These are phyloP conservation scores for Pocota personata DNA, from an alignment of 2,888 invertebrate genomes.

Conservation along the genomic window DNA sequence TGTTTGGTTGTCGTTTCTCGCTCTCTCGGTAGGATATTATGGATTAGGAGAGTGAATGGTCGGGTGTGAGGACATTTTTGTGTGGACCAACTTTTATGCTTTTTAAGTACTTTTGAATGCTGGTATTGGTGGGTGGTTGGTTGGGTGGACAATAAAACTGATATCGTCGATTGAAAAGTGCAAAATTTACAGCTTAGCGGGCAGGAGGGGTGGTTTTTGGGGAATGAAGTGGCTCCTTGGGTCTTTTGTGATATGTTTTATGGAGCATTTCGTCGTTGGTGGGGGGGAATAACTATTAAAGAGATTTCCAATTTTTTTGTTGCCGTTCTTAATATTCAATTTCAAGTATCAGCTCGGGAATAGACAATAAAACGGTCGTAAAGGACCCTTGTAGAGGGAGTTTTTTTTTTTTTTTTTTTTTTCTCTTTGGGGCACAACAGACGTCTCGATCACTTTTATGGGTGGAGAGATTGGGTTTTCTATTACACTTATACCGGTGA, in stretches of 20 bases:
- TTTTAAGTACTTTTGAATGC: slow-evolving; percentile 72
- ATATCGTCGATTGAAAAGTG: slow-evolving; percentile 73
- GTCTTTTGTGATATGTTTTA: slow-evolving; percentile 72
- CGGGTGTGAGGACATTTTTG: slow-evolving; percentile 43
- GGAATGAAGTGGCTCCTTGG: slow-evolving; percentile 50
- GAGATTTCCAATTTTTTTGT: slow-evolving; percentile 45
- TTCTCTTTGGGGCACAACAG: slow-evolving; percentile 13
- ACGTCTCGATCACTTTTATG: slow-evolving; percentile 52
- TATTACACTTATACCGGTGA: slow-evolving; percentile 42
- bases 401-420: slow-evolving; percentile 2
- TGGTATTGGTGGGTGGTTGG: slow-evolving; percentile 2
- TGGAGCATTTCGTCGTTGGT: slow-evolving; percentile 34
- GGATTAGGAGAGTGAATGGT: slow-evolving; percentile 40
- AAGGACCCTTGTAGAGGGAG: slow-evolving; percentile 36
- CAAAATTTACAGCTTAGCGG: slow-evolving; percentile 70
- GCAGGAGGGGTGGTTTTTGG: background rate
- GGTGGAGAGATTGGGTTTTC: slow-evolving; percentile 42
- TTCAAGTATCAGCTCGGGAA: slow-evolving; percentile 66
- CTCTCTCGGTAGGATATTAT: slow-evolving; percentile 22
- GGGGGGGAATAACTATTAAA: slow-evolving; percentile 59
- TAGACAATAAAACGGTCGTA: slow-evolving; percentile 70
- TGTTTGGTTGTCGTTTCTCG: background rate
- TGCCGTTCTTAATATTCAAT: slow-evolving; percentile 70
- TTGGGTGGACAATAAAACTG: slow-evolving; percentile 67
- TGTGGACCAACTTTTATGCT: slow-evolving; percentile 72